These are phyloP conservation scores for Meteorus cinctellus DNA, from an alignment of 2,888 invertebrate species.

Conservation along the genomic window DNA sequence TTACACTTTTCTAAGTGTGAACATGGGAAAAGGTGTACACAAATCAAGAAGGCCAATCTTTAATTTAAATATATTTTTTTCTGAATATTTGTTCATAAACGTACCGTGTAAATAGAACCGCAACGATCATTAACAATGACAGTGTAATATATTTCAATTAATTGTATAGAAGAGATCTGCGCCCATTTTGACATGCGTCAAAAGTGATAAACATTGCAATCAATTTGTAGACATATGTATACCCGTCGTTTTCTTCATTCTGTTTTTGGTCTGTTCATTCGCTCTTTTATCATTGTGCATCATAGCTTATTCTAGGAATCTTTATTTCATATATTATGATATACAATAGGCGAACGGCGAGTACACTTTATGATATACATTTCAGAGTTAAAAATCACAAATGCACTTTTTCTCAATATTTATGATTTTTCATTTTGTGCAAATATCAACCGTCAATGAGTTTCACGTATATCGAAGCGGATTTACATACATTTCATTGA, in stretches of 20 bases:
- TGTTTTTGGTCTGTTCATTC: not conserved
- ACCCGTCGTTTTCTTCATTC: not conserved
- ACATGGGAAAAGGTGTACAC: not conserved
- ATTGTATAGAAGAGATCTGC: slow-evolving; percentile 32
- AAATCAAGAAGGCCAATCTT: slow-evolving; percentile 35
- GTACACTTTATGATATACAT: slow-evolving; percentile 9
- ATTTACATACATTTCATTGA: no score
- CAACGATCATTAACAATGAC: slow-evolving; percentile 68
- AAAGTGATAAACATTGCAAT: slow-evolving; percentile 8
- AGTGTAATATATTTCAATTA: slow-evolving; percentile 58
- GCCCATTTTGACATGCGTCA: slow-evolving; percentile 7
- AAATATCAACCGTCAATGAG: no score
- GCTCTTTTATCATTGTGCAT: not conserved
- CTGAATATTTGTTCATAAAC: slow-evolving; percentile 59
- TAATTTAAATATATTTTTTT: slow-evolving; percentile 60
- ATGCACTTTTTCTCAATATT: not conserved
- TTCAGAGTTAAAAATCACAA: not conserved
- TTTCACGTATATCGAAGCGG: no score
- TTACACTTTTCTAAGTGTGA: no score
- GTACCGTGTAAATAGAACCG: slow-evolving; percentile 64
- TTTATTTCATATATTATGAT: not conserved
- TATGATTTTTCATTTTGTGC: not conserved
- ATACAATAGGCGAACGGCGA: slow-evolving; percentile 13
- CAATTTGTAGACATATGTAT: not conserved
- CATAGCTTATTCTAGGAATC: not conserved